Evolutionary conservation across 2,888 invertebrate species (phyloP).

Genomic region (Lobophora halterata): DNA sequence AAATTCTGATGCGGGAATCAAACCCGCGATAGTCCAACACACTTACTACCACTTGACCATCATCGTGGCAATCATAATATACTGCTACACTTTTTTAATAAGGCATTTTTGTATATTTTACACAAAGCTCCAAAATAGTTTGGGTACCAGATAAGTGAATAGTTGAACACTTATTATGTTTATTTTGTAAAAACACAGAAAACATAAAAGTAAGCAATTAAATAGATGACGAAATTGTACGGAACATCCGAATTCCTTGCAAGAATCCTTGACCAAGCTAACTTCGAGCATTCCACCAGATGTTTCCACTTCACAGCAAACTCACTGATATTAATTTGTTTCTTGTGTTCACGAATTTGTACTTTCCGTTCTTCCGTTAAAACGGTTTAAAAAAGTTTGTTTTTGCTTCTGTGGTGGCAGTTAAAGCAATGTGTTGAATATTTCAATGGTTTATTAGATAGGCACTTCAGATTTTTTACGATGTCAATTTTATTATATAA

Average conservation of each 20-base stretch:
- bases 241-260: conserved; percentile 16
- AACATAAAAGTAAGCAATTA: too few species aligned
- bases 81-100: too few species aligned
- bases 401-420: conserved; percentile 36
- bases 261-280: conserved; percentile 25
- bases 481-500: not conserved
- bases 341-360: conserved; percentile 73
- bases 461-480: too few species aligned
- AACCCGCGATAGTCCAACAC: too few species aligned
- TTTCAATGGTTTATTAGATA: conserved; percentile 31
- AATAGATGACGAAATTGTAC: conserved; percentile 6
- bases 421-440: conserved; percentile 30
- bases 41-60: too few species aligned
- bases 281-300: conserved; percentile 39
- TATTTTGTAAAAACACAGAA: too few species aligned
- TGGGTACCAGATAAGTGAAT: too few species aligned
- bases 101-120: too few species aligned
- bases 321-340: conserved; percentile 63
- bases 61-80: too few species aligned
- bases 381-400: conserved; percentile 33
- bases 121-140: too few species aligned
- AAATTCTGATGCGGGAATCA: too few species aligned
- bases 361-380: conserved; percentile 58
- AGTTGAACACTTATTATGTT: too few species aligned
- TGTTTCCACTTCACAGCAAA: conserved; percentile 62